Percentiles rank a stretch among this genome's conserved stretches.
These are phyloP conservation scores for Rhabdornis inornatus DNA, from an alignment of 2,113 vertebrate species.

Conservation along the genomic window DNA sequence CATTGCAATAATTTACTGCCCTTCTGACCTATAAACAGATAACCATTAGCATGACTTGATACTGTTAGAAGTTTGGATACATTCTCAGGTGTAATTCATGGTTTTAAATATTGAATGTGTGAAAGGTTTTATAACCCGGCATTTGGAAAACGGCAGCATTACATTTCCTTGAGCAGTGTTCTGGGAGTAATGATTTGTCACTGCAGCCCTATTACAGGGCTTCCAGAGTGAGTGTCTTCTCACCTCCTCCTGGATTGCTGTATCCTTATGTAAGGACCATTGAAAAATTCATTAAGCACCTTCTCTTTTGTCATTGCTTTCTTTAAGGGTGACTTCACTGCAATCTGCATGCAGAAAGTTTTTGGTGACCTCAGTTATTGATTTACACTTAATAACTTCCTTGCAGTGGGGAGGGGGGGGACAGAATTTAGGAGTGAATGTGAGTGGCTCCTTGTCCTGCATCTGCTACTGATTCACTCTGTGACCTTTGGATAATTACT, in stretches of 20 bases:
- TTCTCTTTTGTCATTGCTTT: conserved; percentile 1
- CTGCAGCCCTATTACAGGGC: background rate
- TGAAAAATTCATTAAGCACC: background rate
- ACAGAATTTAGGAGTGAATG: background rate
- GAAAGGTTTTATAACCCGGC: conserved; percentile 61
- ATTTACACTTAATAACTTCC: background rate
- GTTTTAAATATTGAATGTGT: conserved; percentile 61
- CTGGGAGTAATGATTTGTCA: conserved; percentile 44
- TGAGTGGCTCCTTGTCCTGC: background rate
- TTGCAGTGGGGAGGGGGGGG: background rate
- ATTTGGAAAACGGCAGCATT: conserved; percentile 57
- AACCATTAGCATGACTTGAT: conserved; percentile 43
- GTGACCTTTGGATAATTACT: conserved; percentile 20
- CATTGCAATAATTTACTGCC: conserved; percentile 62
- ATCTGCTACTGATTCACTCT: background rate
- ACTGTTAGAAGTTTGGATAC: conserved; percentile 46
- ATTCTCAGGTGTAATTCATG: conserved; percentile 9
- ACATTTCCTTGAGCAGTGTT: conserved; percentile 43
- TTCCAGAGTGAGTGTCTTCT: background rate
- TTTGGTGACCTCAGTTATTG: conserved; percentile 2
- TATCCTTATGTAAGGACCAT: background rate
- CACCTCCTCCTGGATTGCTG: background rate
- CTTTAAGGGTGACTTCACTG: background rate
- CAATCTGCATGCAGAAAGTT: background rate
- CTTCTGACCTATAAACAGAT: conserved; percentile 64